Conservation (phyloP, 2,888 invertebrate genomes). For the Pandemis heparana region DNA sequence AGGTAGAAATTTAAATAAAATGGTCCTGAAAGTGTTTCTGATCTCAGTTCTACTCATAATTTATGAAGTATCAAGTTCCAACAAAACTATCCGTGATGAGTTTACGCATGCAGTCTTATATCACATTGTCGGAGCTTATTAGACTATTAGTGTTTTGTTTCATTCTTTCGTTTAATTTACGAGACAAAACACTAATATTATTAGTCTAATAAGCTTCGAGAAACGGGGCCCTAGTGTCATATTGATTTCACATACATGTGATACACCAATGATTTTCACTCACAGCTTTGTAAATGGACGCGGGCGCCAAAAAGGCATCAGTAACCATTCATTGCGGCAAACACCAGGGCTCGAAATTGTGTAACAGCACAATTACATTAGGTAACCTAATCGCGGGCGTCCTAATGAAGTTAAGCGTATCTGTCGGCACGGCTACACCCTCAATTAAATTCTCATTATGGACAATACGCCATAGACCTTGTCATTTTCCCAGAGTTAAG, state of each 20-base stretch:
- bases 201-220: too few species aligned
- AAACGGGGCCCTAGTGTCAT: not conserved
- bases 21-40: too few species aligned
- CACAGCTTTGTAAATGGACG: constrained; percentile 16
- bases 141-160: too few species aligned
- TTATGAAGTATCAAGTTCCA: too few species aligned
- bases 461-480: constrained; percentile 55
- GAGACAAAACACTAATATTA: too few species aligned
- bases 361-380: constrained; percentile 78
- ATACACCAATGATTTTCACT: not conserved
- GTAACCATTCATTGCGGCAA: constrained; percentile 45
- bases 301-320: constrained; percentile 38
- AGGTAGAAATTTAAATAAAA: too few species aligned
- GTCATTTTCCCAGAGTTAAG: constrained; percentile 12
- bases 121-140: too few species aligned
- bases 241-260: not conserved
- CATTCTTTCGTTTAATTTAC: too few species aligned
- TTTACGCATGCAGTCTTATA: too few species aligned
- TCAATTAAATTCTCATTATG: constrained; percentile 84
- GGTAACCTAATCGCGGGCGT: constrained; percentile 72
- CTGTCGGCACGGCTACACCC: constrained; percentile 67
- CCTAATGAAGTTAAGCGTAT: constrained; percentile 78
- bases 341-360: constrained; percentile 56
- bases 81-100: too few species aligned
- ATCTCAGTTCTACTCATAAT: too few species aligned